Base-by-base conservation (phyloP, 2,888 invertebrate species). In the Meta bourneti region DNA sequence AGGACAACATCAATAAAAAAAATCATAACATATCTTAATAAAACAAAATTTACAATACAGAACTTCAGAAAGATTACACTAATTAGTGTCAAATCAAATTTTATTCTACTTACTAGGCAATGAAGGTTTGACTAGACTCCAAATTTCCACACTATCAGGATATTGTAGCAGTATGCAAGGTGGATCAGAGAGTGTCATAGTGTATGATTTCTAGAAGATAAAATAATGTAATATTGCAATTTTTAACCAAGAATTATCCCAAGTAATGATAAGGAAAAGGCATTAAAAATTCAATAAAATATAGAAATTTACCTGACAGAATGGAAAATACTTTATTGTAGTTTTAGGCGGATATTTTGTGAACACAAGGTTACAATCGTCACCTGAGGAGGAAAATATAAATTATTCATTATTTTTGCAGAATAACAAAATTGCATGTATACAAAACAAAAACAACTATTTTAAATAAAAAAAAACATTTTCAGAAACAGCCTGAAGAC, bases 261-360 rank as follows among this genome's bases (percentile, higher is more conserved):
- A 34, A 34, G 34, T 34, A 34, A 34, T 4, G 11, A n/a, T 7
- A 72, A 20, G 19, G 48, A 54, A 72, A 54, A 79, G 61, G 20
- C n/a, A 16, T 49, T n/a, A 34, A 72, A 51, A 69, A 75, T 34
- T 7, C 34, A 69, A 72, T 49, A 51, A 5, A 54, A 72, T 7
- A n/a, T 13, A 48, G 7, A 13, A 51, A 61, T 16, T 61, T 85
- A 92, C 92, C 61, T 90, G 82, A 70, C 78, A 85, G 69, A 89
- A 92, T 6, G 90, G 92, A 48, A 71, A 90, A 78, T 71, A 90
- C 51, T 89, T 90, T 4, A 92, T 51, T 7, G 72, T 69, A 19
- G 87, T 90, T 72, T 92, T 90, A 2, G 92, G 92, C 51, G 92
- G 92, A 90, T 92, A 92, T 54, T 92, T 92, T 0, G 89, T 83